A percentile compares a stretch with the other conserved stretches of the same genome.
Conservation (phyloP, 2,888 invertebrate species). For the Ceramica pisi region DNA sequence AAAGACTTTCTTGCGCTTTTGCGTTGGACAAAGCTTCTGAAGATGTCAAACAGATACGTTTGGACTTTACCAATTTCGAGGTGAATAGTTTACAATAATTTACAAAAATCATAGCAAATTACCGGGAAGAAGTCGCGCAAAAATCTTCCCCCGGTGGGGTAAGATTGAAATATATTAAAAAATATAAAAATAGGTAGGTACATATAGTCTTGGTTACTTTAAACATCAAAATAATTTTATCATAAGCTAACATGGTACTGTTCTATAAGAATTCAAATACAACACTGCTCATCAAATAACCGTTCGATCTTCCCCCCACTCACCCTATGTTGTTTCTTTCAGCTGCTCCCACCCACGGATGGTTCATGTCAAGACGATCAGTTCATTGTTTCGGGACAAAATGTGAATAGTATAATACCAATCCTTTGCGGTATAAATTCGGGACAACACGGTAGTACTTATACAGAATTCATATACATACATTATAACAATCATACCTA, state of each 20-base stretch:
- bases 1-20: conserved; percentile 92
- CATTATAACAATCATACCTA: too few species aligned
- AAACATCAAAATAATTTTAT: too few species aligned
- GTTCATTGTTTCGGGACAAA: conserved; percentile 93
- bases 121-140: too few species aligned
- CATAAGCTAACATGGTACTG: too few species aligned
- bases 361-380: conserved; percentile 93
- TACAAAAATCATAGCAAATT: not conserved
- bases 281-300: too few species aligned
- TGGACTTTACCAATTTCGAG: conserved; percentile 93
- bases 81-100: conserved; percentile 77
- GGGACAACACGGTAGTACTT: conserved; percentile 93
- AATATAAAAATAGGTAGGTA: too few species aligned
- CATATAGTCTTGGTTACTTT: too few species aligned
- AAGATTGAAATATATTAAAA: too few species aligned
- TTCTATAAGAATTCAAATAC: too few species aligned
- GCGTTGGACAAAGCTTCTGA: conserved; percentile 91
- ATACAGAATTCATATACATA: too few species aligned
- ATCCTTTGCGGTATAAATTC: conserved; percentile 94
- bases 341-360: conserved; percentile 93
- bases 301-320: too few species aligned
- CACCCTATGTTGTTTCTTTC: conserved; percentile 60
- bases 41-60: conserved; percentile 92
- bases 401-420: conserved; percentile 93
- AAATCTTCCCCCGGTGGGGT: too few species aligned